phyloP scores from a whole-genome alignment of 2,888 invertebrate species.

The Nemoura dubitans region DNA sequence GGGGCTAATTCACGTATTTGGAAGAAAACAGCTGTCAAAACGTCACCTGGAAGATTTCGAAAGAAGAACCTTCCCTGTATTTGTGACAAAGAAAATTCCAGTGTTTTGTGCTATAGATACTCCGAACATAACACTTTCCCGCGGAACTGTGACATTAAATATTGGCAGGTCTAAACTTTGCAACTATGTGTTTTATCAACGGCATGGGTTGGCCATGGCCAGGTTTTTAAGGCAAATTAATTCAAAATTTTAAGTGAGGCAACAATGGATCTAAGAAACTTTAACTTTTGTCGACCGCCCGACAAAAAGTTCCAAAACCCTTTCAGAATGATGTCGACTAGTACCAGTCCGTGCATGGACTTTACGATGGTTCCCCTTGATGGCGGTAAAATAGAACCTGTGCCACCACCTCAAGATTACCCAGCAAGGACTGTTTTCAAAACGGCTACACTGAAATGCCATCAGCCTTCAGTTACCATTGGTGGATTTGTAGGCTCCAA shows the following conservation, averaged over 20 bases:
- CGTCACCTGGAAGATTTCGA: constrained; percentile 30
- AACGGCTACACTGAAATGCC: constrained; percentile 26
- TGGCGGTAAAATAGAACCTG: neutral
- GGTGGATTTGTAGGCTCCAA: constrained; percentile 49
- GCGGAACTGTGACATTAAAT: neutral
- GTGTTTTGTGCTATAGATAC: neutral
- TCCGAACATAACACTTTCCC: neutral
- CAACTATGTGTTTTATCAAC: neutral
- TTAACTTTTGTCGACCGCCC: neutral
- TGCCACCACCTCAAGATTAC: neutral
- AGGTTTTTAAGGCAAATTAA: neutral
- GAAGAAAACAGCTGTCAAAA: constrained; percentile 39
- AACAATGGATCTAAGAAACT: neutral
- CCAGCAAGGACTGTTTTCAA: neutral
- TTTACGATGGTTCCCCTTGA: neutral
- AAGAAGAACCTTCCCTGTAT: neutral
- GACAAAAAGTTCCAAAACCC: neutral
- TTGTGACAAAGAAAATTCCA: neutral
- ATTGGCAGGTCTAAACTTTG: neutral
- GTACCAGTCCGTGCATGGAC: neutral
- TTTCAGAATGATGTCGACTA: neutral
- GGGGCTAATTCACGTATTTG: neutral
- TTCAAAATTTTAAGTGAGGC: too few relatives aligned
- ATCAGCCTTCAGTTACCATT: constrained; percentile 38
- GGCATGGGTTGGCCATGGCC: neutral